Evolutionary conservation across 2,113 vertebrate species (phyloP).

Genomic region (Indicator indicator): DNA sequence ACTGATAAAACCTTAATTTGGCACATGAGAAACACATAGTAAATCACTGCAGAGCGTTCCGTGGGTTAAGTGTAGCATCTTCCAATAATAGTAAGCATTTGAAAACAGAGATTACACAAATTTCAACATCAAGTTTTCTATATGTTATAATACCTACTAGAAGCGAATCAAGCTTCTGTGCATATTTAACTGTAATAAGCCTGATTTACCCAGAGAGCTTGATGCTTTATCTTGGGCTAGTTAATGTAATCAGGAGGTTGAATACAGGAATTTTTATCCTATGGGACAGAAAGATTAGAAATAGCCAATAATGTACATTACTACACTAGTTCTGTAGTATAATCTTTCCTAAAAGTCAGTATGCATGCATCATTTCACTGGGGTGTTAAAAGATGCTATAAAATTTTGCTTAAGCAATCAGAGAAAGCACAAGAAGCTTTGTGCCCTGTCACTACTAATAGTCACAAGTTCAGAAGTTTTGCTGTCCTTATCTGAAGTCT

Average conservation of each 20-base stretch:
- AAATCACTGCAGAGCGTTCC: background rate
- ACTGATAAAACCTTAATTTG: fast-evolving
- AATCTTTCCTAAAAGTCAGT: background rate
- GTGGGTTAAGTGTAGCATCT: background rate
- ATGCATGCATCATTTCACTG: background rate
- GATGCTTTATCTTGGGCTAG: background rate
- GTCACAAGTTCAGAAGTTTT: background rate
- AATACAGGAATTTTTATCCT: background rate
- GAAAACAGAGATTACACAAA: background rate
- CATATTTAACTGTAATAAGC: background rate
- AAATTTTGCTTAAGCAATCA: background rate
- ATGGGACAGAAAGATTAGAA: background rate
- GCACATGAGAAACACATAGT: background rate
- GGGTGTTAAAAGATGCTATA: background rate
- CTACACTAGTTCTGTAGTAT: background rate
- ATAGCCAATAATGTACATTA: background rate
- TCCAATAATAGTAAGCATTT: background rate
- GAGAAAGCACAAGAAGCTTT: background rate
- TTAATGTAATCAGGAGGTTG: background rate
- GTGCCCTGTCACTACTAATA: background rate
- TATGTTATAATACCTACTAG: background rate
- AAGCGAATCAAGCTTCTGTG: background rate
- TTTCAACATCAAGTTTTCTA: background rate
- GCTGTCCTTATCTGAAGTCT: background rate
- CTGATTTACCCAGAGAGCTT: background rate